Evolutionary conservation across 1,140 invertebrate genomes (phyloP).

Genomic region (Orius insidiosus): DNA sequence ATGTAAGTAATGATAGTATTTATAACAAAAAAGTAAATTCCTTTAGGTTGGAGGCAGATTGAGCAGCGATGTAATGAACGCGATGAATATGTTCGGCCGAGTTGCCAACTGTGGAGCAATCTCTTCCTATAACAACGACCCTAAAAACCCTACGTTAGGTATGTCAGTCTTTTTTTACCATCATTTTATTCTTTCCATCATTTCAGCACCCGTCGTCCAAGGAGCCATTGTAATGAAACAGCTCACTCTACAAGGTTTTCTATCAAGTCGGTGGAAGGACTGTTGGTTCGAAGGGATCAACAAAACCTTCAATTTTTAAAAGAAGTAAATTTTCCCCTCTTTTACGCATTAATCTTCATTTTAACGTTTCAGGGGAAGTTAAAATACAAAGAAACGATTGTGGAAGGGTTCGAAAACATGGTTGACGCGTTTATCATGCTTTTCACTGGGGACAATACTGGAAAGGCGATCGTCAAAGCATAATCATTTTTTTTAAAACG

Average conservation of each 20-base stretch:
- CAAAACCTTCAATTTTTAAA: conserved; percentile 39
- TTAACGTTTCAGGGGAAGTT: conserved; percentile 34
- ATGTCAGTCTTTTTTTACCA: background rate
- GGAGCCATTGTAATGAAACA: conserved; percentile 27
- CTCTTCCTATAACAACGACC: conserved; percentile 23
- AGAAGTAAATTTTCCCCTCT: conserved; percentile 27
- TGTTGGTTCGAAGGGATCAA: conserved; percentile 38
- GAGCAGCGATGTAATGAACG: conserved; percentile 23
- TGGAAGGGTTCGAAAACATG: conserved; percentile 51
- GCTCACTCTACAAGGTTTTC: conserved; percentile 44
- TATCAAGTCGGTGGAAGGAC: conserved; percentile 34
- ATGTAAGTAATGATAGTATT: conserved; percentile 24
- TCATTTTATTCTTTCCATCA: too few relatives aligned
- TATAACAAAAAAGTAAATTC: conserved; percentile 1
- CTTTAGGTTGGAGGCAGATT: conserved; percentile 28
- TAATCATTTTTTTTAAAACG: conserved; percentile 21
- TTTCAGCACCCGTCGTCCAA: conserved; percentile 25
- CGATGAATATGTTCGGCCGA: conserved; percentile 26
- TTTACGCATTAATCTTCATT: background rate
- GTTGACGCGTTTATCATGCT: conserved; percentile 41
- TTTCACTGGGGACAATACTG: conserved; percentile 38
- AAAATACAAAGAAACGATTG: conserved; percentile 41
- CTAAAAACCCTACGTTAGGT: background rate
- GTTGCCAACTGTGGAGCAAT: conserved; percentile 29
- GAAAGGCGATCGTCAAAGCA: conserved; percentile 40